Conservation (phyloP, 2,113 vertebrate genomes). For the Cololabis saira region DNA sequence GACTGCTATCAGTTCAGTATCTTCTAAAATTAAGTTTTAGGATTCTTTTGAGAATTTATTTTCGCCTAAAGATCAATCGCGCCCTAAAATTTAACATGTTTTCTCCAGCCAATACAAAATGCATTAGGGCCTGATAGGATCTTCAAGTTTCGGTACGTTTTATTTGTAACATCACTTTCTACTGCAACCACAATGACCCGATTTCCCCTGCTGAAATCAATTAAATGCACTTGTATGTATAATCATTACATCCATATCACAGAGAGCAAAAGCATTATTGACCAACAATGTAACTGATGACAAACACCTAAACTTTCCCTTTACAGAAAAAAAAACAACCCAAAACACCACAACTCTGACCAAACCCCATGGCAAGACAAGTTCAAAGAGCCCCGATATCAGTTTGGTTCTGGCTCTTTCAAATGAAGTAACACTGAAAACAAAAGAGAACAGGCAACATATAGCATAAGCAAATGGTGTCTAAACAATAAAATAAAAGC, state of each 20-base stretch:
- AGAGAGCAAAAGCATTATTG: constrained; percentile 16
- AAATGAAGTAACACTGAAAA: constrained; percentile 50
- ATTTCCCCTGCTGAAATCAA: neutral
- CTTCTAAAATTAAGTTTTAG: constrained; percentile 15
- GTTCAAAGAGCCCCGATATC: constrained; percentile 11
- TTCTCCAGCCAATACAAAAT: constrained; percentile 16
- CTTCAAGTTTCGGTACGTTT: constrained; percentile 19
- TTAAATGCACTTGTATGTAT: constrained; percentile 34
- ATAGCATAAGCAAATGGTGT: constrained; percentile 51
- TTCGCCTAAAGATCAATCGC: too few species aligned
- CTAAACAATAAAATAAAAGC: constrained; percentile 35
- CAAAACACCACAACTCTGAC: constrained; percentile 1
- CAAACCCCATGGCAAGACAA: neutral
- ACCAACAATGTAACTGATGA: neutral
- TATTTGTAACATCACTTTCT: constrained; percentile 26
- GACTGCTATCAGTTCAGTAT: neutral
- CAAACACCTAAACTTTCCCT: constrained; percentile 27
- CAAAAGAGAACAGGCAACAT: constrained; percentile 33
- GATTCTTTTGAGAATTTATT: constrained; percentile 3
- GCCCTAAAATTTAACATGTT: neutral
- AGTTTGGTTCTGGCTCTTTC: constrained; percentile 42
- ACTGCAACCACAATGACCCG: constrained; percentile 32
- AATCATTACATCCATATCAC: constrained; percentile 22
- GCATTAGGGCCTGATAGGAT: neutral
- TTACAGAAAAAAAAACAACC: constrained; percentile 21